Evolutionary conservation across 2,113 vertebrate genomes (phyloP).

Genomic region (Phrynosoma blainvillii): DNA sequence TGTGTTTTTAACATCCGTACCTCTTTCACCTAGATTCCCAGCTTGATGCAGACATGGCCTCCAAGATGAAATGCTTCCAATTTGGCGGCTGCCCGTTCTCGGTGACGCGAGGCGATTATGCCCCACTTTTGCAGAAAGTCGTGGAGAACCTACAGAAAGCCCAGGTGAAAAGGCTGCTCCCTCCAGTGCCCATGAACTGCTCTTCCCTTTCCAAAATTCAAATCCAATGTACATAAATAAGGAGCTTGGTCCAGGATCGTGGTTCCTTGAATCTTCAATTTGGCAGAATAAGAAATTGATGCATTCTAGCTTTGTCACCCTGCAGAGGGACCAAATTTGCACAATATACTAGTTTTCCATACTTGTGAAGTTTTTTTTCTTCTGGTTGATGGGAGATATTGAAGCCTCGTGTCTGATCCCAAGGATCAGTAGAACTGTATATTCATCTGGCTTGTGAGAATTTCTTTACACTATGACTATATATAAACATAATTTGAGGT

Average conservation of each 20-base stretch:
- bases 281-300: too few relatives aligned
- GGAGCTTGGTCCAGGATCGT: neutral
- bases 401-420: too few relatives aligned
- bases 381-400: too few relatives aligned
- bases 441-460: too few relatives aligned
- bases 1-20: neutral
- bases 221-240: neutral
- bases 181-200: neutral
- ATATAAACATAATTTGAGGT: too few relatives aligned
- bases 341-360: too few relatives aligned
- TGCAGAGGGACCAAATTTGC: too few relatives aligned
- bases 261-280: too few relatives aligned
- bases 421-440: too few relatives aligned
- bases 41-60: slow-evolving; percentile 73
- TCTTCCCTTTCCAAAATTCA: neutral
- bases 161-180: neutral
- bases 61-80: slow-evolving; percentile 77
- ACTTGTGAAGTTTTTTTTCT: too few relatives aligned
- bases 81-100: slow-evolving; percentile 82
- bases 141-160: slow-evolving; percentile 83
- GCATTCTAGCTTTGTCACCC: too few relatives aligned
- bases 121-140: slow-evolving; percentile 85
- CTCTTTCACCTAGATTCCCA: slow-evolving; percentile 69
- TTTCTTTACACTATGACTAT: too few relatives aligned
- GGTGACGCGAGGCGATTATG: slow-evolving; percentile 88